A percentile compares a stretch with the other conserved stretches of the same genome.
These are phyloP conservation scores for Datnioides undecimradiatus DNA, from an alignment of 2,113 vertebrate species.

Conservation along the genomic window DNA sequence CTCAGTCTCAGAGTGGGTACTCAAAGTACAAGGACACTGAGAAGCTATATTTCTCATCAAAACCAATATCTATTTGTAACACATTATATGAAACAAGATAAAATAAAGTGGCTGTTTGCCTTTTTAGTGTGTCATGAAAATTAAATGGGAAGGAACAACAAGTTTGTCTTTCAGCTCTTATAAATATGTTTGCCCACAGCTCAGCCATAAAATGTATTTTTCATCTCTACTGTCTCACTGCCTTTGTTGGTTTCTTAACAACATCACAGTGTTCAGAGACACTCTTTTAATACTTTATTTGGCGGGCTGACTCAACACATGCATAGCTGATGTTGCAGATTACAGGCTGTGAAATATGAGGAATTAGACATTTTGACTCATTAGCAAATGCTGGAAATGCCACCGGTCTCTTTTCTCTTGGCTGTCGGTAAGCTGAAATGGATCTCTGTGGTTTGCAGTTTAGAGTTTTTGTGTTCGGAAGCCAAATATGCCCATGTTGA, in stretches of 20 bases:
- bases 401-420: neutral
- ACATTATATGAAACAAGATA: conserved; percentile 2
- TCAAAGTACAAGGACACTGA: conserved; percentile 24
- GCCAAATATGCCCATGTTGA: conserved; percentile 22
- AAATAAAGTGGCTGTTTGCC: conserved; percentile 4
- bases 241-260: conserved; percentile 10
- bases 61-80: neutral
- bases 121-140: conserved; percentile 3
- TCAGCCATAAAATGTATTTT: neutral
- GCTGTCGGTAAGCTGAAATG: conserved; percentile 10
- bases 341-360: conserved; percentile 18
- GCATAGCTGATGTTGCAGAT: conserved; percentile 34
- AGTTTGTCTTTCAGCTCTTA: conserved; percentile 20
- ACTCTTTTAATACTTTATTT: conserved; percentile 22
- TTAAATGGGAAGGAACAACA: neutral
- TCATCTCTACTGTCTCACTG: neutral
- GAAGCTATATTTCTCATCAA: conserved; percentile 8
- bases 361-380: conserved; percentile 33
- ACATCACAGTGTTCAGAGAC: conserved; percentile 1
- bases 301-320: conserved; percentile 27
- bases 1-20: conserved; percentile 21
- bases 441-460: conserved; percentile 3
- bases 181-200: neutral
- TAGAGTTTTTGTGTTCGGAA: conserved; percentile 12
- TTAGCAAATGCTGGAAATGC: conserved; percentile 29